Conservation (phyloP, 2,113 vertebrate genomes). For the Montifringilla adamsi region DNA sequence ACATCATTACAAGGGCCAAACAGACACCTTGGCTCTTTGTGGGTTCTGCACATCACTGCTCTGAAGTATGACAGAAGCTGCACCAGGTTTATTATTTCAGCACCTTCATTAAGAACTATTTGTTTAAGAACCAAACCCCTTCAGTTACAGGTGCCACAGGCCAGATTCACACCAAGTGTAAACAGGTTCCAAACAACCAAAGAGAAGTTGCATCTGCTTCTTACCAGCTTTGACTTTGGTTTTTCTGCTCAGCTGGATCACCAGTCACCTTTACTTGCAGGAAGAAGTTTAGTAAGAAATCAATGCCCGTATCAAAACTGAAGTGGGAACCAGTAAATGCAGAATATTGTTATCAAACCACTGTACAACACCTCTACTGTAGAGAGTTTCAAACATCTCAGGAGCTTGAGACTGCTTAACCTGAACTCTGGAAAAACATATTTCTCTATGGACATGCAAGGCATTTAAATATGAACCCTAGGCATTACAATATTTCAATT, state of each 20-base stretch:
- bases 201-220: constrained; percentile 4
- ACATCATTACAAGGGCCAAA: constrained; percentile 46
- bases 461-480: constrained; percentile 60
- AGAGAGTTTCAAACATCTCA: constrained; percentile 65
- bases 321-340: constrained; percentile 60
- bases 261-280: constrained; percentile 56
- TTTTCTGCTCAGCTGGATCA: constrained; percentile 47
- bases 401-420: constrained; percentile 65
- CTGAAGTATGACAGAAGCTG: not conserved
- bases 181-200: constrained; percentile 35
- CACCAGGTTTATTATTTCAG: constrained; percentile 18
- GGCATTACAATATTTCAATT: not conserved
- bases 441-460: constrained; percentile 63
- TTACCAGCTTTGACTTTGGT: constrained; percentile 50
- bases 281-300: constrained; percentile 52
- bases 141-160: not conserved
- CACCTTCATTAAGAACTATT: constrained; percentile 26
- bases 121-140: not conserved
- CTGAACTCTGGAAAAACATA: constrained; percentile 61
- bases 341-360: constrained; percentile 68
- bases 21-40: constrained; percentile 23
- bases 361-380: constrained; percentile 49
- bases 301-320: constrained; percentile 68
- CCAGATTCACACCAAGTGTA: not conserved
- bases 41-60: not conserved